phyloP scores from a whole-genome alignment of 2,888 invertebrate genomes.

The Brenthis hecate region DNA sequence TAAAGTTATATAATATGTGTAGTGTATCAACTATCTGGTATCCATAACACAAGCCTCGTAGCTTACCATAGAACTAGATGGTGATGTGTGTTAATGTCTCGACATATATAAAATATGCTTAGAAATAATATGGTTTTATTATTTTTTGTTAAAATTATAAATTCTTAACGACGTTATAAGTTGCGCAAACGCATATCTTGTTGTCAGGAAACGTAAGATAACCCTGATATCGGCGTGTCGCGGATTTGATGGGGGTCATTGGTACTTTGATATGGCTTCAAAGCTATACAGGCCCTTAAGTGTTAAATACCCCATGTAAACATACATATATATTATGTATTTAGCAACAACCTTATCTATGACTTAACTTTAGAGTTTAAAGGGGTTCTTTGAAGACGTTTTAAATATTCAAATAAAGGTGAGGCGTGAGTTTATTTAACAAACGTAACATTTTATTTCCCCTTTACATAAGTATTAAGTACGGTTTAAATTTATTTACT shows the following conservation, averaged over 20 bases:
- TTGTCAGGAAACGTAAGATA: constrained; percentile 54
- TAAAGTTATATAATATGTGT: too few species aligned
- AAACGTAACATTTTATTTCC: not conserved
- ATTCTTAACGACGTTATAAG: constrained; percentile 14
- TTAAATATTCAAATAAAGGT: not conserved
- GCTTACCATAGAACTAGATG: too few species aligned
- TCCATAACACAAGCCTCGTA: too few species aligned
- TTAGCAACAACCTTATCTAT: not conserved
- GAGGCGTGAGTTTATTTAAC: not conserved
- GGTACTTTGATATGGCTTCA: constrained; percentile 3
- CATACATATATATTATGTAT: not conserved
- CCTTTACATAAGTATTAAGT: not conserved
- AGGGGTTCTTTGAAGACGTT: not conserved
- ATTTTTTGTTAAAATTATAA: not conserved
- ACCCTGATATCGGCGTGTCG: constrained; percentile 48
- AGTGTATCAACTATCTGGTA: too few species aligned
- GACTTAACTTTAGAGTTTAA: not conserved
- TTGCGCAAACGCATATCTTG: constrained; percentile 44
- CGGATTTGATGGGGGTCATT: constrained; percentile 41
- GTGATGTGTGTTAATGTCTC: too few species aligned
- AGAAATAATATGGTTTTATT: not conserved
- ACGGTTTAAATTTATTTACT: too few species aligned
- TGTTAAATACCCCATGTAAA: not conserved
- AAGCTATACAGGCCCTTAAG: not conserved
- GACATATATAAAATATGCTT: not conserved